Conservation (phyloP, 2,113 vertebrate species). For the Aythya baeri region DNA sequence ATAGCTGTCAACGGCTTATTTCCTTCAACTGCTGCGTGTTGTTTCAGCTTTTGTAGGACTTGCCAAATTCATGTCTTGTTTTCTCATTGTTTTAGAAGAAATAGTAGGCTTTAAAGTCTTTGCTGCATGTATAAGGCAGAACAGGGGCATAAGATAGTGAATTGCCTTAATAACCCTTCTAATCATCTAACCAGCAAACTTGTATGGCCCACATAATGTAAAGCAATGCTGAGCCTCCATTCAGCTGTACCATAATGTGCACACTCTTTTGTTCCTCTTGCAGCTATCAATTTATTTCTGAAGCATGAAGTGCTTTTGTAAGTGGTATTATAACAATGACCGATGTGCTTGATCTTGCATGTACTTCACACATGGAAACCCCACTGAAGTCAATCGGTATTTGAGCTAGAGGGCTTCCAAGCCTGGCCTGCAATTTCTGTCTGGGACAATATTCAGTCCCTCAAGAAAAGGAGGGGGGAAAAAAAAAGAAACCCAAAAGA, state of each 20-base stretch:
- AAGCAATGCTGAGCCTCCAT: background rate
- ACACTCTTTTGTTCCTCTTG: background rate
- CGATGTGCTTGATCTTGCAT: background rate
- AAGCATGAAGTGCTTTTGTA: background rate
- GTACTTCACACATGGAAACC: background rate
- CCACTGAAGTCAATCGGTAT: background rate
- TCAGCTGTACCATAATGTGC: accelerated
- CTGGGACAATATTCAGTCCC: background rate
- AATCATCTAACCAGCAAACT: background rate
- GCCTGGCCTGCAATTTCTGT: background rate
- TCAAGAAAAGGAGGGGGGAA: background rate
- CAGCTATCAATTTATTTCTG: background rate
- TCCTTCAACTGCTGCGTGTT: background rate
- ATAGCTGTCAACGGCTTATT: background rate
- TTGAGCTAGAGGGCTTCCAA: background rate
- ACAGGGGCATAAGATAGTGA: accelerated
- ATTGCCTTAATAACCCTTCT: background rate
- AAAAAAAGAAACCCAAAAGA: background rate
- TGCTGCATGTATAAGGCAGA: background rate
- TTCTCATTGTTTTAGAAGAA: background rate
- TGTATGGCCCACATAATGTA: accelerated
- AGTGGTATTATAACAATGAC: background rate
- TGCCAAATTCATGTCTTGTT: background rate
- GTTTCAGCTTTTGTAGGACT: background rate
- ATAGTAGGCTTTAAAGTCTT: accelerated